Percentiles rank a stretch among this genome's conserved stretches.
phyloP scores from a whole-genome alignment of 2,888 invertebrate species.

The Tinea trinotella region DNA sequence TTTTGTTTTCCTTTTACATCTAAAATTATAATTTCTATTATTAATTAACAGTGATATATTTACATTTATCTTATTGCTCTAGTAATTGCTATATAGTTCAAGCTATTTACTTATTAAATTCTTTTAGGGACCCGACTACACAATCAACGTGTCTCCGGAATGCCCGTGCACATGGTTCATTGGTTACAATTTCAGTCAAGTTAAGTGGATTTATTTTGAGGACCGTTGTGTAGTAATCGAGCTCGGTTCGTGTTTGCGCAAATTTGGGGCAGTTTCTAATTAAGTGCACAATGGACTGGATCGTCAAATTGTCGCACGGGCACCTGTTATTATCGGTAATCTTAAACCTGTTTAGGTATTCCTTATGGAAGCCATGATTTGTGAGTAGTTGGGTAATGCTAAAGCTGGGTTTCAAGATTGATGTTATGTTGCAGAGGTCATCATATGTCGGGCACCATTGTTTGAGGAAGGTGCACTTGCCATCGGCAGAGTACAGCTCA shows the following conservation, averaged over 20 bases:
- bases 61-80: too few species aligned
- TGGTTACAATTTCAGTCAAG: not conserved
- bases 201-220: not conserved
- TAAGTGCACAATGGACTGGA: not conserved
- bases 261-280: not conserved
- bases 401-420: not conserved
- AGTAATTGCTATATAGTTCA: too few species aligned
- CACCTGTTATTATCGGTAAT: not conserved
- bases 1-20: too few species aligned
- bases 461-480: not conserved
- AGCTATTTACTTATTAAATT: too few species aligned
- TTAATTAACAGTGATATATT: too few species aligned
- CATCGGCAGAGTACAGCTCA: not conserved
- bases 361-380: slow-evolving; percentile 1
- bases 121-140: too few species aligned
- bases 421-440: not conserved
- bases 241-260: not conserved
- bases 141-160: too few species aligned
- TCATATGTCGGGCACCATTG: too few species aligned
- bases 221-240: not conserved
- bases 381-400: not conserved
- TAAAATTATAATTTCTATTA: too few species aligned
- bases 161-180: not conserved
- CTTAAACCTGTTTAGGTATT: slow-evolving; percentile 10
- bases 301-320: not conserved